Evolutionary conservation across 92 coral and sea anemone genomes (phyloP).

Genomic region (Actinostola sp.): DNA sequence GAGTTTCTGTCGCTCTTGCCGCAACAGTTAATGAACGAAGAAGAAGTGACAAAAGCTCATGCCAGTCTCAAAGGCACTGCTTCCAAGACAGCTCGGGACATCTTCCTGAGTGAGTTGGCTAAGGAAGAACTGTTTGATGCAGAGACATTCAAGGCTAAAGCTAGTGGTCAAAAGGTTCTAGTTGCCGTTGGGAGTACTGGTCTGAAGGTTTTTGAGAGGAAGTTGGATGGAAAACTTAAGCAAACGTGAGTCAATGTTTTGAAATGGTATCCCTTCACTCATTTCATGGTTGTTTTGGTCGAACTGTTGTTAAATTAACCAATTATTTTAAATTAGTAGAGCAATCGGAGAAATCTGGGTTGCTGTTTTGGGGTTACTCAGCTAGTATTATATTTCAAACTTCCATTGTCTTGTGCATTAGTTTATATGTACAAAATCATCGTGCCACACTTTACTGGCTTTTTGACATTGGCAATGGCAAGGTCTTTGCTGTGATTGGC

Average conservation of each 20-base stretch:
- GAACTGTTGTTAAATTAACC: too few relatives aligned
- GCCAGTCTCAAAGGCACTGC: conserved; percentile 69
- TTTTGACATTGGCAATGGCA: neutral
- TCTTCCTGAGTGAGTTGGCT: conserved; percentile 78
- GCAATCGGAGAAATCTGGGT: too few relatives aligned
- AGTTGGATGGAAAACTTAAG: conserved; percentile 73
- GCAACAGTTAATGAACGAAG: conserved; percentile 64
- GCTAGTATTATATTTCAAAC: neutral
- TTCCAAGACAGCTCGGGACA: conserved; percentile 72
- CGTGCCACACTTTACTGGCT: neutral
- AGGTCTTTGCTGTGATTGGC: too few relatives aligned
- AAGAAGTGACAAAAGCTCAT: conserved; percentile 67
- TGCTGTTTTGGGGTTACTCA: too few relatives aligned
- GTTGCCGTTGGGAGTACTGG: conserved; percentile 93
- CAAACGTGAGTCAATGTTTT: conserved; percentile 81
- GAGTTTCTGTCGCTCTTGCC: conserved; percentile 75
- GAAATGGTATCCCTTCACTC: too few relatives aligned
- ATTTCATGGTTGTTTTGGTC: too few relatives aligned
- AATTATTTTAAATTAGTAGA: too few relatives aligned
- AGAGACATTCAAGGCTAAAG: conserved; percentile 91
- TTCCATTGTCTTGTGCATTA: neutral
- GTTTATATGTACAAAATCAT: neutral
- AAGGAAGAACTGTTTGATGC: conserved; percentile 91
- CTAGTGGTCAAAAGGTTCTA: conserved; percentile 78
- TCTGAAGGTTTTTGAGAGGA: conserved; percentile 80